phyloP scores from a whole-genome alignment of 1,140 invertebrate species.

The Drosophila kurseongensis region DNA sequence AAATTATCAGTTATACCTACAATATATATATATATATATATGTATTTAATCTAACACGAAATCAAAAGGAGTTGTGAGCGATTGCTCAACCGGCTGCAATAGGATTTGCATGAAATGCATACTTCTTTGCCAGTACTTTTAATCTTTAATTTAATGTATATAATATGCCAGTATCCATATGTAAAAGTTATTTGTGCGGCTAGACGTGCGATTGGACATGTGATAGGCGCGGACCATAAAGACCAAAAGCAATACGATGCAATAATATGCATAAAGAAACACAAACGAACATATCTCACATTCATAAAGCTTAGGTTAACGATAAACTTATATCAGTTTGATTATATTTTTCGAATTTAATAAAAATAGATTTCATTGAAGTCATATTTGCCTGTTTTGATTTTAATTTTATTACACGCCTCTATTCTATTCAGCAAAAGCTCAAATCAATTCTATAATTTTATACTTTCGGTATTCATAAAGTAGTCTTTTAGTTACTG shows the following conservation, averaged over 20 bases:
- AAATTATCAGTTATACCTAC: constrained; percentile 52
- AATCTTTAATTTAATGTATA: constrained; percentile 44
- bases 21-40: constrained; percentile 24
- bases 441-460: too few species aligned
- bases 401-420: neutral
- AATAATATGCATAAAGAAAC: constrained; percentile 12
- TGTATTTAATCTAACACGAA: constrained; percentile 13
- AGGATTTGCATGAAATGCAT: constrained; percentile 45
- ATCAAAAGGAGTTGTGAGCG: constrained; percentile 45
- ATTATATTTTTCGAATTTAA: constrained; percentile 46
- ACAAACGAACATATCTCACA: constrained; percentile 34
- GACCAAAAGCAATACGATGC: constrained; percentile 48
- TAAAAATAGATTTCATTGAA: constrained; percentile 29
- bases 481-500: too few species aligned
- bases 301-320: constrained; percentile 17
- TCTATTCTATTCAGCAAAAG: neutral
- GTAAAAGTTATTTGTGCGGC: constrained; percentile 23
- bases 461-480: too few species aligned
- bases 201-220: constrained; percentile 30
- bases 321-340: constrained; percentile 16
- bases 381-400: constrained; percentile 1
- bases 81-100: constrained; percentile 49
- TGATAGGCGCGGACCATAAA: constrained; percentile 45
- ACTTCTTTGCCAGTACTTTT: constrained; percentile 48
- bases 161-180: constrained; percentile 31